Conservation (phyloP, 2,888 invertebrate species). For the Troides helena region DNA sequence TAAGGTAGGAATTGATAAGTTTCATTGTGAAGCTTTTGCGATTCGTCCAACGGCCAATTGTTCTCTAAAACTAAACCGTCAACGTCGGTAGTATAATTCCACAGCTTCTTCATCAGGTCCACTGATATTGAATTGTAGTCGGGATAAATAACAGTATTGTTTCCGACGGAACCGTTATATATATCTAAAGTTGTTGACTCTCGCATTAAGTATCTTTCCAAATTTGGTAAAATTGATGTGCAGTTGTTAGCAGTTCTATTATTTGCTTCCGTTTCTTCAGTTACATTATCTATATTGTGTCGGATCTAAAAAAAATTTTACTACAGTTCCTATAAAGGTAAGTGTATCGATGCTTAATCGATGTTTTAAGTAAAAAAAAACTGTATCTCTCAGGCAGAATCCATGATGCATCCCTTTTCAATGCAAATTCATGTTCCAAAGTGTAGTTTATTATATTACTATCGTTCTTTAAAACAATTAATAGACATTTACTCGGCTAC, state of each 20-base stretch:
- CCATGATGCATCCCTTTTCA: too few species aligned
- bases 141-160: slow-evolving; percentile 54
- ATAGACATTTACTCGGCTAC: too few species aligned
- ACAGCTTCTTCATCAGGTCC: slow-evolving; percentile 50
- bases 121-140: slow-evolving; percentile 45
- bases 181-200: slow-evolving; percentile 38
- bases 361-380: too few species aligned
- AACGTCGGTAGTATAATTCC: slow-evolving; percentile 47
- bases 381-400: too few species aligned
- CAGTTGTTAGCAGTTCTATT: slow-evolving; percentile 26
- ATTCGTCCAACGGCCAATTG: slow-evolving; percentile 77
- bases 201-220: slow-evolving; percentile 41
- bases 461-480: too few species aligned
- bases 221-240: slow-evolving; percentile 35
- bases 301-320: slow-evolving; percentile 45
- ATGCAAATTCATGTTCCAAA: too few species aligned
- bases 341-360: too few species aligned
- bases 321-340: too few species aligned
- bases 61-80: slow-evolving; percentile 76
- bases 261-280: slow-evolving; percentile 32
- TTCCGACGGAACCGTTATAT: slow-evolving; percentile 50
- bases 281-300: slow-evolving; percentile 32
- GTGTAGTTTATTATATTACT: too few species aligned
- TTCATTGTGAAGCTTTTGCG: slow-evolving; percentile 54
- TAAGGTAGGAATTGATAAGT: slow-evolving; percentile 67